A percentile compares a stretch with the other conserved stretches of the same genome.
Conservation (phyloP, 2,113 vertebrate species). For the Aix galericulata region DNA sequence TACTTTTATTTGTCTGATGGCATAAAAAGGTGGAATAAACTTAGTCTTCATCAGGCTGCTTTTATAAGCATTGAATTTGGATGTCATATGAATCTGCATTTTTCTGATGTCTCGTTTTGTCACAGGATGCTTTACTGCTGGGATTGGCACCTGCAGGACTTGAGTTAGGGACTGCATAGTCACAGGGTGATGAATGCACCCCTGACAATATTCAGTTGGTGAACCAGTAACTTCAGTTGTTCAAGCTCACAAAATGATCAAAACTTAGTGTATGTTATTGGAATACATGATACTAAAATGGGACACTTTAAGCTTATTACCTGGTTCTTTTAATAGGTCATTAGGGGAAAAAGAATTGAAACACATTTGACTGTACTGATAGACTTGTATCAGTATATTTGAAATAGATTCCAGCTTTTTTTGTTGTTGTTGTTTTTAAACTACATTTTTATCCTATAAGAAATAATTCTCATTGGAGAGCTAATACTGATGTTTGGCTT, state of each 20-base stretch:
- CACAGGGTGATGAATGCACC: neutral
- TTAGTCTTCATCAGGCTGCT: neutral
- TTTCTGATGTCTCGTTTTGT: neutral
- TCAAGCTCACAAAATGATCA: neutral
- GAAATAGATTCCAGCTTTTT: neutral
- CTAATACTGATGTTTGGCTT: neutral
- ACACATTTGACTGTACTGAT: neutral
- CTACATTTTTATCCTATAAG: neutral
- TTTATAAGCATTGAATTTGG: neutral
- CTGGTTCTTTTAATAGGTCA: neutral
- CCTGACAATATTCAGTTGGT: neutral
- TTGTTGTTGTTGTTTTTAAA: neutral
- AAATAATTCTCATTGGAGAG: neutral
- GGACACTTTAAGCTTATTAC: neutral
- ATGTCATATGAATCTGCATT: neutral
- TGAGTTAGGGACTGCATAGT: neutral
- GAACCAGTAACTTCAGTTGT: too few relatives aligned
- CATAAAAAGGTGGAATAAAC: neutral
- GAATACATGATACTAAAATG: neutral
- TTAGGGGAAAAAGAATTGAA: neutral
- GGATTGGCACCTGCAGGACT: neutral
- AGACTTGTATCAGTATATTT: fast-evolving
- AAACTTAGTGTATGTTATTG: fast-evolving
- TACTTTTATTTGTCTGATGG: neutral
- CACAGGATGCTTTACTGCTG: neutral